Conservation (phyloP, 2,113 vertebrate species). For the Pteruthius melanotis region DNA sequence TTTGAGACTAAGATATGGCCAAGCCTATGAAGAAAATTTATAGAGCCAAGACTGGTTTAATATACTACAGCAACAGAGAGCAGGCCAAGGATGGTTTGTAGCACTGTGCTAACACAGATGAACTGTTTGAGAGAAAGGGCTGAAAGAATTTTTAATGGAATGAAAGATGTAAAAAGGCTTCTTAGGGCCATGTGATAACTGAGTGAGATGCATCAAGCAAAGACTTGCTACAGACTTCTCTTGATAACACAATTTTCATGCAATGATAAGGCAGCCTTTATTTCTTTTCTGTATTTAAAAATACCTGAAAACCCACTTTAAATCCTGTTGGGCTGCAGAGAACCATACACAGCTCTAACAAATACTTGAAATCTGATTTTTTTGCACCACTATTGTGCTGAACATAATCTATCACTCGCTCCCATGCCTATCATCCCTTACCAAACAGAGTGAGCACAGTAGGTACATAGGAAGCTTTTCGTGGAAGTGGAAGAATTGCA, state of each 20-base stretch:
- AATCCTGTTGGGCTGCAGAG: background rate
- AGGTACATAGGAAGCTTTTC: background rate
- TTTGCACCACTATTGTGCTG: background rate
- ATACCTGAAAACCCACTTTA: background rate
- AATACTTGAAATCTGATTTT: background rate
- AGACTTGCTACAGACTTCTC: background rate
- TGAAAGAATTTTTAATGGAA: background rate
- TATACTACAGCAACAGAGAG: background rate
- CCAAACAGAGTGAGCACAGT: background rate
- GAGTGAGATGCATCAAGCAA: background rate
- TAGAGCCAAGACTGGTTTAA: background rate
- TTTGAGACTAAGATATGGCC: background rate
- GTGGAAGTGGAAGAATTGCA: fast-evolving
- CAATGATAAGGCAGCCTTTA: background rate
- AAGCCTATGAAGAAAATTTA: constrained; percentile 1
- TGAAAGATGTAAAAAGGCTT: background rate
- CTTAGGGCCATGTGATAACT: background rate
- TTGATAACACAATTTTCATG: background rate
- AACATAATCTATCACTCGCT: background rate
- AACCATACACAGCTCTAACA: background rate
- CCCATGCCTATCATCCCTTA: background rate
- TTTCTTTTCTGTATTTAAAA: background rate
- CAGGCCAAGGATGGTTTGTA: background rate
- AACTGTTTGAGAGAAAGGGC: background rate
- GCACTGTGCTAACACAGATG: background rate